Evolutionary conservation across 2,113 vertebrate species (phyloP).

Genomic region (Arothron firmamentum): DNA sequence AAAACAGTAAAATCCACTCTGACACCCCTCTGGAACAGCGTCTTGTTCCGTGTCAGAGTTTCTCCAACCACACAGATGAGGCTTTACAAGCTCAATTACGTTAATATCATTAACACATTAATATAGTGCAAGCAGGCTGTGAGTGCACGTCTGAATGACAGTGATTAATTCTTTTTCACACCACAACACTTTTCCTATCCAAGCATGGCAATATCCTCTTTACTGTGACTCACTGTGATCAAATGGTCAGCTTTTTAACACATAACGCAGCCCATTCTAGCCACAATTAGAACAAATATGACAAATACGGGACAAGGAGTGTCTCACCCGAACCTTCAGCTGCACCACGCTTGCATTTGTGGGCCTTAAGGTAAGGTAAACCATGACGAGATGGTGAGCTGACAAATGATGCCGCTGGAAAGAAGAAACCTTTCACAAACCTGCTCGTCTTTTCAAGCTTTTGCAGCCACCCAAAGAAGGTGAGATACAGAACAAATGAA

Average conservation of each 20-base stretch:
- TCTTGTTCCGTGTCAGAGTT: slow-evolving; percentile 6
- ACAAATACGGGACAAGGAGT: slow-evolving; percentile 2
- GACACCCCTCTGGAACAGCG: background rate
- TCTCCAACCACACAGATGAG: slow-evolving; percentile 13
- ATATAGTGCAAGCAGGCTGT: slow-evolving; percentile 12
- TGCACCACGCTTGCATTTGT: background rate
- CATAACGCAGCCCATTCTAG: background rate
- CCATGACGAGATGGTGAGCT: slow-evolving; percentile 17
- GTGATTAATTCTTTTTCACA: too few relatives aligned
- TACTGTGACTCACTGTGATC: background rate
- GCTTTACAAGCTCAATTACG: slow-evolving; percentile 29
- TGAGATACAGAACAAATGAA: too few relatives aligned
- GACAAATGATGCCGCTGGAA: background rate
- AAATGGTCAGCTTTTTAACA: slow-evolving; percentile 7
- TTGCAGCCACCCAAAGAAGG: too few relatives aligned
- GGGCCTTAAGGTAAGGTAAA: slow-evolving; percentile 53
- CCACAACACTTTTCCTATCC: too few relatives aligned
- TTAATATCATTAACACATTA: background rate
- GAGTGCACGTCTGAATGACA: background rate
- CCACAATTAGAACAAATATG: background rate
- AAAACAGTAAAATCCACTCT: background rate
- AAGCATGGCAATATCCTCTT: too few relatives aligned
- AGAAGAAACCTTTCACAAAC: slow-evolving; percentile 1
- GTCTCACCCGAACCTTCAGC: background rate
- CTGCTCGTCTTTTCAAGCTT: too few relatives aligned